These are phyloP conservation scores for Callipepla californica DNA, from an alignment of 2,113 vertebrate genomes.

Conservation along the genomic window DNA sequence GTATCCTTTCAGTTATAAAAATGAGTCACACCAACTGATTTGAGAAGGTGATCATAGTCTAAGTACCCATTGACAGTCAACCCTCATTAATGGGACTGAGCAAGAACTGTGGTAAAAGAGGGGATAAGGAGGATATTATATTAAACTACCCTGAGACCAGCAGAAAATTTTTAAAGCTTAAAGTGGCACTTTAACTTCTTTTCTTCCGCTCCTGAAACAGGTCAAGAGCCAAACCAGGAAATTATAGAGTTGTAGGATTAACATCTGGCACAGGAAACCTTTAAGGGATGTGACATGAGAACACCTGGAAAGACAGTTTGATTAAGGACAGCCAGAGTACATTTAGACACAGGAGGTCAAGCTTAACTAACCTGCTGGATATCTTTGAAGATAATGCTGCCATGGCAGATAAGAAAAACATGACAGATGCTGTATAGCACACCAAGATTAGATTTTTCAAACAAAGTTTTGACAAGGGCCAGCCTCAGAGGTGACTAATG, in stretches of 20 bases:
- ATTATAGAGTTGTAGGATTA: slow-evolving; percentile 46
- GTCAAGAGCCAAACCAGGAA: slow-evolving; percentile 28
- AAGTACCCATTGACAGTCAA: background rate
- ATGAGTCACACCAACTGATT: background rate
- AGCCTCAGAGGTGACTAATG: background rate
- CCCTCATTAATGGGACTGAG: background rate
- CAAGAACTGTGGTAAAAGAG: background rate
- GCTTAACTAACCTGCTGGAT: slow-evolving; percentile 63
- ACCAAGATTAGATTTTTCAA: slow-evolving; percentile 40
- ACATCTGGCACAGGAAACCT: slow-evolving; percentile 51
- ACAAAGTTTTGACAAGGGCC: slow-evolving; percentile 43
- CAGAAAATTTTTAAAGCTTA: slow-evolving; percentile 1
- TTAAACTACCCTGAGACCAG: background rate
- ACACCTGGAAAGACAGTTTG: slow-evolving; percentile 64
- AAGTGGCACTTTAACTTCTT: background rate
- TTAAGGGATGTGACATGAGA: slow-evolving; percentile 39
- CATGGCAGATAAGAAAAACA: slow-evolving; percentile 35
- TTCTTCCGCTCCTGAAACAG: background rate
- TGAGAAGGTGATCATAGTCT: background rate
- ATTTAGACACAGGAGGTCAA: slow-evolving; percentile 63
- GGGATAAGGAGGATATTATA: background rate
- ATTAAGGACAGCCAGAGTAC: slow-evolving; percentile 43
- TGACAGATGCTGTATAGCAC: slow-evolving; percentile 36
- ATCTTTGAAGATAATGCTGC: slow-evolving; percentile 64
- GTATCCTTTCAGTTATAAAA: background rate